These are phyloP conservation scores for Pseudomugil tenellus DNA, from an alignment of 2,797 vertebrate species.

Conservation along the genomic window DNA sequence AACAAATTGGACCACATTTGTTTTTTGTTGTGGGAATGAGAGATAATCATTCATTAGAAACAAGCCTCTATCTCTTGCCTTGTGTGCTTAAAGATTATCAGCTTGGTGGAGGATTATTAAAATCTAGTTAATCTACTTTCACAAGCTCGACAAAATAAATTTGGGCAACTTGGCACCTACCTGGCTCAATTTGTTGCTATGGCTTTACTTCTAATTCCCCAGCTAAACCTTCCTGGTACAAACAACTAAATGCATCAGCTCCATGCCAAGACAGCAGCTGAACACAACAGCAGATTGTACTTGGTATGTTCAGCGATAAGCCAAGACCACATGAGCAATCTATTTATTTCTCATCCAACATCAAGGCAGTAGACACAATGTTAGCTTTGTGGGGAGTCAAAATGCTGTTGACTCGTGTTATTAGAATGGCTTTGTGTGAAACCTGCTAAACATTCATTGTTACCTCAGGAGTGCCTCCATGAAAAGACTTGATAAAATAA, in stretches of 20 bases:
- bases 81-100: not conserved
- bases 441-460: slow-evolving; percentile 41
- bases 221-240: slow-evolving; percentile 40
- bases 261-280: slow-evolving; percentile 41
- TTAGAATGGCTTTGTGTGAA: slow-evolving; percentile 36
- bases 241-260: slow-evolving; percentile 27
- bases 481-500: slow-evolving; percentile 26
- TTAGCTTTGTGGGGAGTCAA: slow-evolving; percentile 31
- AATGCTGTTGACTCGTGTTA: slow-evolving; percentile 37
- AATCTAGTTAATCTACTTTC: slow-evolving; percentile 21
- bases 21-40: slow-evolving; percentile 3
- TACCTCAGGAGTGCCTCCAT: slow-evolving; percentile 6
- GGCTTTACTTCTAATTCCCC: slow-evolving; percentile 42
- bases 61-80: not conserved
- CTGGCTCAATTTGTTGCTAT: slow-evolving; percentile 38
- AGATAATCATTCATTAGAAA: slow-evolving; percentile 12
- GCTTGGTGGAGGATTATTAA: not conserved
- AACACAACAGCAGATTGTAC: slow-evolving; percentile 41
- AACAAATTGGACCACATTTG: slow-evolving; percentile 17
- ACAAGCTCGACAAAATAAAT: slow-evolving; percentile 22
- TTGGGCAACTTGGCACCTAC: slow-evolving; percentile 15
- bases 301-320: slow-evolving; percentile 51
- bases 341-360: slow-evolving; percentile 43
- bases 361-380: slow-evolving; percentile 44
- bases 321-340: slow-evolving; percentile 13